Percentiles rank a stretch among this genome's conserved stretches.
Evolutionary conservation across 2,113 vertebrate genomes (phyloP).

Genomic region (Malaclemys terrapin): DNA sequence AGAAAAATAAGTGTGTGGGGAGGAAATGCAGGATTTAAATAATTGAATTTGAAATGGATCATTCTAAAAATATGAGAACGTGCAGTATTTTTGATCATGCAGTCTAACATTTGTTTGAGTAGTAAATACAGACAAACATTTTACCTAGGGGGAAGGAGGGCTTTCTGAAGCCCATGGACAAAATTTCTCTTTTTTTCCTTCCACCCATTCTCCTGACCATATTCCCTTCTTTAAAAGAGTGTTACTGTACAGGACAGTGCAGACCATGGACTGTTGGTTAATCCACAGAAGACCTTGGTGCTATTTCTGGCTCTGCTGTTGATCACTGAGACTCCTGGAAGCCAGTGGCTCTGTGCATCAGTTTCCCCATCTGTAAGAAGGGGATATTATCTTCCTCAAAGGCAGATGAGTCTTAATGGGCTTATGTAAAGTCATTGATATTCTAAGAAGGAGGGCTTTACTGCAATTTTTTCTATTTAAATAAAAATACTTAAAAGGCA

Average conservation of each 20-base stretch:
- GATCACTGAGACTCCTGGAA: neutral
- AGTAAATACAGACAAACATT: neutral
- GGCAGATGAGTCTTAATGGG: accelerated
- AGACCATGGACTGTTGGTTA: neutral
- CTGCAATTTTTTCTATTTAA: neutral
- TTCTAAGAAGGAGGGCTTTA: accelerated
- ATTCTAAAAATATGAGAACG: neutral
- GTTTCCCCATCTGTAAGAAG: accelerated
- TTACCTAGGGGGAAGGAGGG: neutral
- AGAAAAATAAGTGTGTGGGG: neutral
- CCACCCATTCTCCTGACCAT: neutral
- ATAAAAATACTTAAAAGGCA: neutral
- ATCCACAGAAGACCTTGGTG: neutral
- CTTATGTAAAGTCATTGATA: neutral
- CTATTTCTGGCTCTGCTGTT: neutral
- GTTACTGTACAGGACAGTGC: neutral
- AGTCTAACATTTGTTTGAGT: neutral
- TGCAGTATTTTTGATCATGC: neutral
- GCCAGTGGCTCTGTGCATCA: neutral
- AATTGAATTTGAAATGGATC: neutral
- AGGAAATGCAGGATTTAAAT: neutral
- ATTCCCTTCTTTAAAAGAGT: neutral
- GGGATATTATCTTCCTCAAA: accelerated
- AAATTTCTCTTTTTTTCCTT: neutral
- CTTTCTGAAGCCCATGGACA: neutral